Conservation (phyloP, 2,888 invertebrate genomes). For the Ormyrus rosae region DNA sequence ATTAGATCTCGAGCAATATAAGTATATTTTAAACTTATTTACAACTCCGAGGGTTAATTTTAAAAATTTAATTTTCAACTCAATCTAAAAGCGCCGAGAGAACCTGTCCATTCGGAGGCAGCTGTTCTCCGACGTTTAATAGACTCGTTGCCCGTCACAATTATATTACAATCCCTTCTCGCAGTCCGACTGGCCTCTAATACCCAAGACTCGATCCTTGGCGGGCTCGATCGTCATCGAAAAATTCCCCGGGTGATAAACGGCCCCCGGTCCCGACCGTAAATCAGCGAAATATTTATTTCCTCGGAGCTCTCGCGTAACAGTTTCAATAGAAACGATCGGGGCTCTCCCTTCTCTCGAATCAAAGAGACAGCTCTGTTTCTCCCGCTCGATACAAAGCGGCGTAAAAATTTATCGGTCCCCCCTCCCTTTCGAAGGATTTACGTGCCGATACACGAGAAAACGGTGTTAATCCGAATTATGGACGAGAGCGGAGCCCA, state of each 20-base stretch:
- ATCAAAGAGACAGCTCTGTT: conserved; percentile 38
- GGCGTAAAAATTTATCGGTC: conserved; percentile 56
- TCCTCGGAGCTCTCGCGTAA: neutral
- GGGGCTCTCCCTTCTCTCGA: neutral
- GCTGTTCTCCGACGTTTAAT: no score
- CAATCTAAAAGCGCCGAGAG: no score
- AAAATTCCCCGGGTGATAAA: conserved; percentile 5
- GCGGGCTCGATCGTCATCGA: neutral
- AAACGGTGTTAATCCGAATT: conserved; percentile 62
- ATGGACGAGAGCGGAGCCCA: conserved; percentile 56
- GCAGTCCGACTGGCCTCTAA: neutral
- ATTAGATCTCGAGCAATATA: no score
- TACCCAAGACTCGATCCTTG: conserved; percentile 15
- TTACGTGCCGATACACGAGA: conserved; percentile 60
- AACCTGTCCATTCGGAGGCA: no score
- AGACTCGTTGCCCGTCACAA: no score
- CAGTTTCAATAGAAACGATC: conserved; percentile 27
- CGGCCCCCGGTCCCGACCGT: neutral
- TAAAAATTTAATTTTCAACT: no score
- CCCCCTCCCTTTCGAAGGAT: conserved; percentile 39
- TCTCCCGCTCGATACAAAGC: conserved; percentile 47
- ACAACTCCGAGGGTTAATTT: no score
- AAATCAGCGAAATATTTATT: conserved; percentile 48
- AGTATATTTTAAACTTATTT: no score
- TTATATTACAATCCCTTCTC: no score